These are phyloP conservation scores for Noctua comes DNA, from an alignment of 2,888 invertebrate genomes.

Conservation along the genomic window DNA sequence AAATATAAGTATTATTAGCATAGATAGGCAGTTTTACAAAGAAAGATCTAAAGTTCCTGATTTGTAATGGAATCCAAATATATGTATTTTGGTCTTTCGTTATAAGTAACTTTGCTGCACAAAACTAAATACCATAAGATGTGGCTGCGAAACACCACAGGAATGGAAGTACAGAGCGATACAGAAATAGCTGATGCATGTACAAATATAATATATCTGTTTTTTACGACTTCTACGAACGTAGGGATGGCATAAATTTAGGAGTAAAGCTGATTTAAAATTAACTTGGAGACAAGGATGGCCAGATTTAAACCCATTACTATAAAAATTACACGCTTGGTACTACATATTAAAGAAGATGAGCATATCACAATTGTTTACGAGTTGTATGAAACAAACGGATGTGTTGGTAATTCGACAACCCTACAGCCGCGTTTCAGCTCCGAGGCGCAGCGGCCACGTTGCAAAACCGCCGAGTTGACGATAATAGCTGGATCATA, in stretches of 20 bases:
- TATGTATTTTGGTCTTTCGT: not conserved
- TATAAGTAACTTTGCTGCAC: slow-evolving; percentile 21
- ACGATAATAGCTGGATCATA: slow-evolving; percentile 88
- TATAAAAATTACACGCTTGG: too few species aligned
- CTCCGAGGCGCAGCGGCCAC: slow-evolving; percentile 74
- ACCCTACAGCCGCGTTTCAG: slow-evolving; percentile 72
- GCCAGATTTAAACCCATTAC: not conserved
- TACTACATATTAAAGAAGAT: slow-evolving; percentile 5
- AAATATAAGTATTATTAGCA: not conserved
- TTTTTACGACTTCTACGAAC: slow-evolving; percentile 84
- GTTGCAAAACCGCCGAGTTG: slow-evolving; percentile 87
- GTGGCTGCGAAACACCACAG: slow-evolving; percentile 63
- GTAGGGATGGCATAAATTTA: slow-evolving; percentile 68
- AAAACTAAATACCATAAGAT: slow-evolving; percentile 51
- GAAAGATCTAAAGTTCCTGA: not conserved
- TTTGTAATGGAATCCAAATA: not conserved
- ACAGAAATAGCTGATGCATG: slow-evolving; percentile 85
- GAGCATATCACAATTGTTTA: not conserved
- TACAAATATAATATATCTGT: slow-evolving; percentile 79
- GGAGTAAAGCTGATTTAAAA: slow-evolving; percentile 16
- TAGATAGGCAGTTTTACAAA: not conserved
- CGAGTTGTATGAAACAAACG: not conserved
- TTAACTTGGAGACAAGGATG: not conserved
- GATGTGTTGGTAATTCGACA: slow-evolving; percentile 48
- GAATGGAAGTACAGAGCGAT: slow-evolving; percentile 76